A percentile compares a stretch with the other conserved stretches of the same genome.
These are phyloP conservation scores for Monoplex corrugatus DNA, from an alignment of 2,888 invertebrate species.

Conservation along the genomic window DNA sequence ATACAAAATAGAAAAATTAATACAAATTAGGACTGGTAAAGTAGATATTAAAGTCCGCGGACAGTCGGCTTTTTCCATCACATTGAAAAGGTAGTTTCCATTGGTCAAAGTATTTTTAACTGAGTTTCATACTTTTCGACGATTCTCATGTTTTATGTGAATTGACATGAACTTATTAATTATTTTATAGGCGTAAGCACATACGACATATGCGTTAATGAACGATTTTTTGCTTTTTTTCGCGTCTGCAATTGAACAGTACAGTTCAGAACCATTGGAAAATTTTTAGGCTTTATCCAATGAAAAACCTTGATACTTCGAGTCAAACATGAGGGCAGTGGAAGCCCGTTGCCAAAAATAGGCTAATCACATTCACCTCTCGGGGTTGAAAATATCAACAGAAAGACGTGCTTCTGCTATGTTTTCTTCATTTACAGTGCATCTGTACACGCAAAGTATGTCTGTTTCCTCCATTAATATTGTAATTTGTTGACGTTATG, in stretches of 20 bases:
- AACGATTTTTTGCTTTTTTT: not conserved
- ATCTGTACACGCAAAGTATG: too few species aligned
- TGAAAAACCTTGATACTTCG: conserved; percentile 33
- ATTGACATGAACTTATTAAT: not conserved
- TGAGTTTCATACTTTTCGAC: not conserved
- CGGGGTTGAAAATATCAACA: conserved; percentile 39
- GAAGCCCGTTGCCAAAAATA: conserved; percentile 47
- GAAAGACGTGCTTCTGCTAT: conserved; percentile 17
- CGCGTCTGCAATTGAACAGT: not conserved
- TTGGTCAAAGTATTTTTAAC: conserved; percentile 21
- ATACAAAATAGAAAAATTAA: not conserved
- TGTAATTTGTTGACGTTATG: too few species aligned
- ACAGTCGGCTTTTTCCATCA: conserved; percentile 48
- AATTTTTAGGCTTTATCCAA: conserved; percentile 56
- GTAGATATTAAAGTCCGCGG: conserved; percentile 39
- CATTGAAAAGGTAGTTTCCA: not conserved
- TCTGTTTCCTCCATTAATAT: not conserved
- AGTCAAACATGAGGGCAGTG: not conserved
- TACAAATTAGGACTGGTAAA: not conserved
- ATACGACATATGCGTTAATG: not conserved
- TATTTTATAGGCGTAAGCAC: not conserved
- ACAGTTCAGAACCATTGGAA: conserved; percentile 47
- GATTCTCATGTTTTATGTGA: not conserved
- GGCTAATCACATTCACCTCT: conserved; percentile 42
- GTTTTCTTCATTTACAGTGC: not conserved